Evolutionary conservation across 2,888 invertebrate species (phyloP).

Genomic region (Alentia gelatinosa): DNA sequence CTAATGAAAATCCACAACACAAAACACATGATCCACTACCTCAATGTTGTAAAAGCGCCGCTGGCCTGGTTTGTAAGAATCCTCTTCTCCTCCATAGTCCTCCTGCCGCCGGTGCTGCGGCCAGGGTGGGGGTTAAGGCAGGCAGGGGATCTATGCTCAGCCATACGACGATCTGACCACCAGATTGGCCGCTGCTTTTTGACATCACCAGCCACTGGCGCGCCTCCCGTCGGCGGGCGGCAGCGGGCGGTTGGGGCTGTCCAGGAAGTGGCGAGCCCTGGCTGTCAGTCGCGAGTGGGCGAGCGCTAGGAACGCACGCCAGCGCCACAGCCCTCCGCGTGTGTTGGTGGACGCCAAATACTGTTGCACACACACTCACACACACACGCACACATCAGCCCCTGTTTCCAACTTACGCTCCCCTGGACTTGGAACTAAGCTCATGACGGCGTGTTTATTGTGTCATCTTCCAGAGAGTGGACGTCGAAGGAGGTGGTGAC

Average conservation of each 20-base stretch:
- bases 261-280: constrained; percentile 50
- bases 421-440: constrained; percentile 34
- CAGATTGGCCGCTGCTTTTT: constrained; percentile 51
- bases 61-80: neutral
- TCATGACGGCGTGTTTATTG: constrained; percentile 31
- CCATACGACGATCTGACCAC: constrained; percentile 30
- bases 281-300: constrained; percentile 52
- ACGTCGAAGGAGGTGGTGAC: neutral
- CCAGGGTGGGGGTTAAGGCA: neutral
- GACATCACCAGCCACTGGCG: constrained; percentile 44
- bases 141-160: neutral
- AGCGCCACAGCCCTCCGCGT: constrained; percentile 46
- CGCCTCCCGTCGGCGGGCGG: constrained; percentile 4
- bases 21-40: constrained; percentile 23
- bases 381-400: neutral
- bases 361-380: constrained; percentile 46
- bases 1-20: constrained; percentile 19
- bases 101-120: neutral
- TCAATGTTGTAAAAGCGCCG: neutral
- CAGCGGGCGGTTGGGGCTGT: constrained; percentile 5
- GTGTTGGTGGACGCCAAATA: constrained; percentile 44
- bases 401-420: neutral
- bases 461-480: constrained; percentile 35
- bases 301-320: constrained; percentile 44
- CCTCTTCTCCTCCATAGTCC: neutral